Evolutionary conservation across 2,888 invertebrate genomes (phyloP), one percentile per base, ranked within the genome.

Genomic region (Mechanitis messenoides): DNA sequence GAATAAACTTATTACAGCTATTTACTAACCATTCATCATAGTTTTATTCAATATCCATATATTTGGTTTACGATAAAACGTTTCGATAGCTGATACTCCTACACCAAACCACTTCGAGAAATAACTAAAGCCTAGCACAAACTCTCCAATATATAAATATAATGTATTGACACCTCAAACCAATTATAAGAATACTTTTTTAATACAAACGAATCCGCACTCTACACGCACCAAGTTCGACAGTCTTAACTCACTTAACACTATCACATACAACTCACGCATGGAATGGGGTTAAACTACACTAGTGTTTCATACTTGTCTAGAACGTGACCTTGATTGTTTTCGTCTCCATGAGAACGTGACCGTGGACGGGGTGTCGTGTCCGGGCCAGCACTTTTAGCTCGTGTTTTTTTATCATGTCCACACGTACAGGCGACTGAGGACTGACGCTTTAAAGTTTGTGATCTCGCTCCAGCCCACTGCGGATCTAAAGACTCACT

Each of bases 271-370:
- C 64, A 65, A 71, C 55, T 55, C 71, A 72, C 72, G 74, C 74
- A 73, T 72, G 74, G 71, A 75, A 72, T 68, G 68, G 67, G 64
- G 66, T 66, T 63, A 63, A 63, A 70, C 77, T 85, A 90, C 54
- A 91, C 90, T 62, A 91, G 83, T 31, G 91, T 91, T 71, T 91
- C 91, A 68, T 91, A 91, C 73, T 91, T 91, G 69, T 91, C 91
- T 42, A 90, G 83, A 55, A 90, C 90, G 66, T 89, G 87, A 28
- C 74, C 76, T 65, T 82, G 83, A 53, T 78, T 75, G 68, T 78
- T 78, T n/a, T 85, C 87, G 68, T 87, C 89, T 11, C 83, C 84
- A 70, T 87, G 88, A 9, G 85, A 85, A 53, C 85, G 85, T 3
- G 85, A 81, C n/a, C 87, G 84, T 28, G 83, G 78, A 1, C 88